Evolutionary conservation across 2,113 vertebrate genomes (phyloP).

Genomic region (Tragelaphus scriptus): DNA sequence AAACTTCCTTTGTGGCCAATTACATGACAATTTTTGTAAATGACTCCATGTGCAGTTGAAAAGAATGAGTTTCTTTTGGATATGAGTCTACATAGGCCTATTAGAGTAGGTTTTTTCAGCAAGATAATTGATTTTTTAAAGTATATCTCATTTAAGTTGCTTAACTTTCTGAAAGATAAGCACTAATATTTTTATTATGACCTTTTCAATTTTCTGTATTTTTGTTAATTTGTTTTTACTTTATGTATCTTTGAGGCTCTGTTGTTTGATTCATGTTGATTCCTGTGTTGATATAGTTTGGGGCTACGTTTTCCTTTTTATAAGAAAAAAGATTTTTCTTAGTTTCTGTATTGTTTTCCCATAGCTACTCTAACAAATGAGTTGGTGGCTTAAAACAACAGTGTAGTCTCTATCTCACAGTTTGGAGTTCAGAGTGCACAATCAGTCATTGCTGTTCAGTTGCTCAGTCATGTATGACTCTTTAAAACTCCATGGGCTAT

Average conservation of each 20-base stretch:
- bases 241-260: background rate
- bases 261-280: background rate
- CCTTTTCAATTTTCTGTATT: background rate
- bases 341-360: background rate
- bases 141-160: background rate
- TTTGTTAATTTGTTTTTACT: background rate
- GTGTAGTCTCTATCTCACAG: too few species aligned
- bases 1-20: background rate
- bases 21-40: background rate
- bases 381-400: background rate
- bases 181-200: background rate
- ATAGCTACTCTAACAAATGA: background rate
- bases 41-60: background rate
- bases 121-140: background rate
- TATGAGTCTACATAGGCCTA: background rate
- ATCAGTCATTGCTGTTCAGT: background rate
- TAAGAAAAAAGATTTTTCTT: background rate
- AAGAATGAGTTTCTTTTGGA: background rate
- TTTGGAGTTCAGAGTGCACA: background rate
- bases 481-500: background rate
- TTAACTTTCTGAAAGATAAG: background rate
- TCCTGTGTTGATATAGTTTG: background rate
- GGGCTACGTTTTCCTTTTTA: background rate
- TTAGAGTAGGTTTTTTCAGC: background rate
- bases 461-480: background rate